Evolutionary conservation across 2,888 invertebrate genomes (phyloP).

Genomic region (Pediacus dermestoides): DNA sequence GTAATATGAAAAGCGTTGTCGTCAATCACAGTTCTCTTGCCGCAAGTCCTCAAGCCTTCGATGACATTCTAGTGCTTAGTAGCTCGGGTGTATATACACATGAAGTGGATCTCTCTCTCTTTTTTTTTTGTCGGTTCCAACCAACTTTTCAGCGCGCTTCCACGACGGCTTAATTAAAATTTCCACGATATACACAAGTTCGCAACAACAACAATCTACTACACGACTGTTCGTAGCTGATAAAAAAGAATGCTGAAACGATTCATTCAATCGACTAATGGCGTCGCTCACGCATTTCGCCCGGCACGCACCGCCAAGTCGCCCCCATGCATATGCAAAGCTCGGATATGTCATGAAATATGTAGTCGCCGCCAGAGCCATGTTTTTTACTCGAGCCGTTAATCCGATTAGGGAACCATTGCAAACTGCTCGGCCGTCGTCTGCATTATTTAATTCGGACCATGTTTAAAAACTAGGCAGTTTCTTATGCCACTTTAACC

Average conservation of each 20-base stretch:
- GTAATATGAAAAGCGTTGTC: too few species aligned
- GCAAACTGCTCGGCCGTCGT: slow-evolving; percentile 13
- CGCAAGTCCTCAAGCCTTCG: too few species aligned
- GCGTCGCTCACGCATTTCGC: slow-evolving; percentile 18
- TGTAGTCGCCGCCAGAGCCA: slow-evolving; percentile 24
- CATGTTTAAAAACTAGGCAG: slow-evolving; percentile 7
- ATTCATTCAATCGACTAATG: slow-evolving; percentile 19
- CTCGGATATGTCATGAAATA: slow-evolving; percentile 28
- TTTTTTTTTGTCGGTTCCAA: too few species aligned
- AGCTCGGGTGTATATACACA: too few species aligned
- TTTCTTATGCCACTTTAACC: slow-evolving; percentile 11
- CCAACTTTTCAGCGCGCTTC: neutral
- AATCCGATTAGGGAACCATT: slow-evolving; percentile 28
- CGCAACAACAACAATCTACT: slow-evolving; percentile 5
- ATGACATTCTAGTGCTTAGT: too few species aligned
- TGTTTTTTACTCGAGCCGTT: slow-evolving; percentile 24
- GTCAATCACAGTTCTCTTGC: too few species aligned
- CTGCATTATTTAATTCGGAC: slow-evolving; percentile 18
- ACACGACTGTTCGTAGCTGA: slow-evolving; percentile 10
- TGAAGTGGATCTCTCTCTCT: too few species aligned
- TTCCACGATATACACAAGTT: neutral
- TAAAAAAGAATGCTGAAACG: slow-evolving; percentile 5
- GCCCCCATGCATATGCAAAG: slow-evolving; percentile 25
- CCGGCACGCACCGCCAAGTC: slow-evolving; percentile 12
- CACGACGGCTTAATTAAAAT: slow-evolving; percentile 1